A percentile compares a stretch with the other conserved stretches of the same genome.
Conservation (phyloP, 2,113 vertebrate species). For the Myotis lucifugus region DNA sequence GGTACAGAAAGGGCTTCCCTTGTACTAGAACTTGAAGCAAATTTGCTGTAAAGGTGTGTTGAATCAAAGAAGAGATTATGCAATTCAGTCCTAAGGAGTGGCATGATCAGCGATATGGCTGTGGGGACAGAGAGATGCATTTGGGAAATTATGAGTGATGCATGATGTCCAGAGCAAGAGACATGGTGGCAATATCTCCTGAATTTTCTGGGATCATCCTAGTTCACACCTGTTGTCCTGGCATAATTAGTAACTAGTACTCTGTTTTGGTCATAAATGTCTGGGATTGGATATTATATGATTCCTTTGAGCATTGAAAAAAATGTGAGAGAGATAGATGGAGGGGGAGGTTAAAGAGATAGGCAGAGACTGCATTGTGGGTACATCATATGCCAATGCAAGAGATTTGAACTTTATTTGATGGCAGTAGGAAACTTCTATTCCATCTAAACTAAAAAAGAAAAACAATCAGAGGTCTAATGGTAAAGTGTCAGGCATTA, state of each 20-base stretch:
- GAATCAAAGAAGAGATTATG: neutral
- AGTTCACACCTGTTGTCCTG: neutral
- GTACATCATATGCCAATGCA: neutral
- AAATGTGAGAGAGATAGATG: neutral
- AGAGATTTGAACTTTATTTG: neutral
- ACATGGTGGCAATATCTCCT: neutral
- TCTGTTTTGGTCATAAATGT: neutral
- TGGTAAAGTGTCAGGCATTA: neutral
- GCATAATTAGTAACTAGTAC: neutral
- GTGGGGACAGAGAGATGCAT: neutral
- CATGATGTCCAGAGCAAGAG: neutral
- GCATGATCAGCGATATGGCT: neutral
- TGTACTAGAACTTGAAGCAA: neutral
- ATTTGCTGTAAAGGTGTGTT: neutral
- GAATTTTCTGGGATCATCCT: neutral
- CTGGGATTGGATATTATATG: neutral
- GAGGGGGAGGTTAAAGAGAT: neutral
- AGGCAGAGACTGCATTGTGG: neutral
- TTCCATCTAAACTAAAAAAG: neutral
- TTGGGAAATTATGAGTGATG: neutral
- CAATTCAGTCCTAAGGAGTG: neutral
- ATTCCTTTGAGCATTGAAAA: neutral
- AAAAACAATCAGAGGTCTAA: neutral
- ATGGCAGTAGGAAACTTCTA: neutral
- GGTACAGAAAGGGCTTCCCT: neutral